Base-by-base conservation (phyloP, 37 sponge, comb jelly and placozoan species). In the Mnemiopsis leidyi region DNA sequence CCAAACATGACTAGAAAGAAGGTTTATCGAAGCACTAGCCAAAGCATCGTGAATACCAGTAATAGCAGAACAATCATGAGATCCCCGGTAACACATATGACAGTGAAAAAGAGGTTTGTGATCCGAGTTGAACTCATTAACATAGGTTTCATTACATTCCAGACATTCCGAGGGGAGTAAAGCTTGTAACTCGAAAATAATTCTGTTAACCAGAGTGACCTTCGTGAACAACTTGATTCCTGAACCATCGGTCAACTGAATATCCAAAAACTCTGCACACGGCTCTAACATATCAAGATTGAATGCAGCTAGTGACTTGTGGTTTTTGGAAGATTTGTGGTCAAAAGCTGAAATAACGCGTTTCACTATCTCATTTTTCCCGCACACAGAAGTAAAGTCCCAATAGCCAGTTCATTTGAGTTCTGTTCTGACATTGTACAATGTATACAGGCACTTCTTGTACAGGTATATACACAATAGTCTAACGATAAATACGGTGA, bases 31-130 rank as follows among this genome's bases (percentile, higher is more conserved):
- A 67, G 68, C 68, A 67, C 68, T 67, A 20, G 68, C 13, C 68
- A 67, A 20, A 67, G 68, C 68, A 67, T 67, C 68, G 68, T 67
- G 68, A 67, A 67, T 67, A 67, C 68, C 68, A 67, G 20, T 67
- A 67, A 67, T 67, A 67, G 68, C 68, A 67, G 68, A 67, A 67
- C 68, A 67, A 67, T 67, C 68, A 67, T 67, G 68, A 67, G 68
- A 67, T 67, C 68, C 68, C 68, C 68, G 68, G 68, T 67, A 67
- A 67, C 68, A 67, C 68, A 67, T 67, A 20, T 67, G 68, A 67
- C 68, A 67, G 68, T 67, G 68, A 67, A 67, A 67, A 67, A 67
- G 68, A 20, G 68, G 68, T 67, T 67, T 67, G 13, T 67, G 68
- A 67, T 67, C 68, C 13, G 68, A 67, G 68, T 67, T 20, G 68